Percentiles rank a stretch among this genome's conserved stretches.
These are phyloP conservation scores for Aphelocoma coerulescens DNA, from an alignment of 2,113 vertebrate genomes.

Conservation along the genomic window DNA sequence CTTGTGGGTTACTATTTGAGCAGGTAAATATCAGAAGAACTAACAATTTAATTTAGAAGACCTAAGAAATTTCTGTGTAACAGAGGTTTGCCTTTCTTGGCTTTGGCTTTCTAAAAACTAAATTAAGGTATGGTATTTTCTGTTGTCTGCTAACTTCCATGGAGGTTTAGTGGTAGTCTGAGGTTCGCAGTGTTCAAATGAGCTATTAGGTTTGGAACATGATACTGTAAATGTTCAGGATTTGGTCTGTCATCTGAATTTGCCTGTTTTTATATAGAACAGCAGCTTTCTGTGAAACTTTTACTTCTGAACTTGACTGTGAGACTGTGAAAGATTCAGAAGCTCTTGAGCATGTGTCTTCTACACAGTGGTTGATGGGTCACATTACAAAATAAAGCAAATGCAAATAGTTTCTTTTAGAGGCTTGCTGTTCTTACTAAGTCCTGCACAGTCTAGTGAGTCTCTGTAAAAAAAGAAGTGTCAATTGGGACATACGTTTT, in stretches of 20 bases:
- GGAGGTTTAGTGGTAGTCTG: neutral
- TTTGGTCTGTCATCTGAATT: neutral
- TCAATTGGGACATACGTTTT: accelerated
- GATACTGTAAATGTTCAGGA: neutral
- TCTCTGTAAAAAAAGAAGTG: neutral
- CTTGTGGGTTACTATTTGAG: neutral
- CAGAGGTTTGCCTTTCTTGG: neutral
- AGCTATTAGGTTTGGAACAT: neutral
- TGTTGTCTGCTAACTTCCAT: neutral
- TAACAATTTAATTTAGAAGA: neutral
- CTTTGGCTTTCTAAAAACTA: neutral
- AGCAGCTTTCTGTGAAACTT: neutral
- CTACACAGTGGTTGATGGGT: neutral
- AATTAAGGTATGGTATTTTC: neutral
- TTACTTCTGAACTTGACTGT: neutral
- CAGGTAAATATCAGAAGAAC: neutral
- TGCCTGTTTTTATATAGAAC: neutral
- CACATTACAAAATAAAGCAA: neutral
- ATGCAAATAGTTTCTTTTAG: neutral
- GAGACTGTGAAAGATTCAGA: neutral
- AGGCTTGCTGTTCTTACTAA: neutral
- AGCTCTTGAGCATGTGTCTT: neutral
- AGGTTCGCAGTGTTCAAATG: neutral
- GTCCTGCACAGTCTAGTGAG: neutral
- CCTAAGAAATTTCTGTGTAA: neutral